Percentiles rank a stretch among this genome's conserved stretches.
These are phyloP conservation scores for Ichneumoninae sp. DNA, from an alignment of 2,888 invertebrate genomes.

Conservation along the genomic window DNA sequence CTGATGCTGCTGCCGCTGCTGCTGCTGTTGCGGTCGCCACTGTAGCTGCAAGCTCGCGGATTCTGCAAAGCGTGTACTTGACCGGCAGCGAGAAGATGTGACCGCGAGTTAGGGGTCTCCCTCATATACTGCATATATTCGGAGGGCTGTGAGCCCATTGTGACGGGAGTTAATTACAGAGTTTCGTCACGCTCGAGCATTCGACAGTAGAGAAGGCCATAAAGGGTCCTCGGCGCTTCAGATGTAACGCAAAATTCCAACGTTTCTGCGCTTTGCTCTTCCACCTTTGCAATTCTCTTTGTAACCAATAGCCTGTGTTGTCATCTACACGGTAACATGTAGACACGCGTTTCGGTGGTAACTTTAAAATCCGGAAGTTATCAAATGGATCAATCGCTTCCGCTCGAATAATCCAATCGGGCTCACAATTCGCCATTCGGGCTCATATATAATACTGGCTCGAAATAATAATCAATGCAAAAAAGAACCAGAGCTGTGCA, in stretches of 20 bases:
- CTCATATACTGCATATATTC: conserved; percentile 6
- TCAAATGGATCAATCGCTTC: too few relatives aligned
- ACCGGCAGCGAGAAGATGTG: conserved; percentile 56
- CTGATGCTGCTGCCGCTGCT: neutral
- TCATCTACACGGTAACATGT: neutral
- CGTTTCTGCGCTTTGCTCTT: conserved; percentile 32
- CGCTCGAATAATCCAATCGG: too few relatives aligned
- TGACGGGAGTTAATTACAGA: conserved; percentile 72
- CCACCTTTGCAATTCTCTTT: conserved; percentile 10
- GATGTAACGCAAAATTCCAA: conserved; percentile 23
- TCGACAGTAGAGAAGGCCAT: conserved; percentile 24
- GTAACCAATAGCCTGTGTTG: neutral
- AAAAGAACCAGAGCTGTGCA: too few relatives aligned
- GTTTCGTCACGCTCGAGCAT: conserved; percentile 58
- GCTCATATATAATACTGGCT: too few relatives aligned
- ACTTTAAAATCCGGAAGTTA: neutral
- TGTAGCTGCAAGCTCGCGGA: conserved; percentile 15
- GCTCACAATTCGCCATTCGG: too few relatives aligned
- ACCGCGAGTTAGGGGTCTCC: neutral
- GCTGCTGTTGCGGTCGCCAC: neutral
- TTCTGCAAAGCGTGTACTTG: conserved; percentile 65
- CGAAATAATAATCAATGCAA: too few relatives aligned
- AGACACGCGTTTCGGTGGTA: neutral
- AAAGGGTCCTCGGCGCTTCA: conserved; percentile 41
- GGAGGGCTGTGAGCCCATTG: conserved; percentile 21